Conservation (phyloP, 2,113 vertebrate genomes). For the Hemiprocne comata region DNA sequence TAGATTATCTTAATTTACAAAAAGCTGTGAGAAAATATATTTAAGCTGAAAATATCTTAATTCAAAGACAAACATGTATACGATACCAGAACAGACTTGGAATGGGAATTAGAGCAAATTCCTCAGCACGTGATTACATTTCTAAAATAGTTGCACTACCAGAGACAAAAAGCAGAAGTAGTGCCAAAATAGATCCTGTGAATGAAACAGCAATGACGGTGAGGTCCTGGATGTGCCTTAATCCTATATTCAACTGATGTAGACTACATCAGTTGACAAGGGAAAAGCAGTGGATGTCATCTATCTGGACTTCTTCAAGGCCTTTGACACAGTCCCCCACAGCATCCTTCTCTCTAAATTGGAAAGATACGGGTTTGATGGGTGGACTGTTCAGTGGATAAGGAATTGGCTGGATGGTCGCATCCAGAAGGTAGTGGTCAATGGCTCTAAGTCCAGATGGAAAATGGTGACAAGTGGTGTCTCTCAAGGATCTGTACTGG, state of each 20-base stretch:
- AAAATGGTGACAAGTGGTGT: too few relatives aligned
- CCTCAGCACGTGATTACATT: neutral
- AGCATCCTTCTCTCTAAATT: too few relatives aligned
- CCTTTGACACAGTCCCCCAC: too few relatives aligned
- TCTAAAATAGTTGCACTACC: neutral
- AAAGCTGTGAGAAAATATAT: neutral
- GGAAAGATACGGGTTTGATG: too few relatives aligned
- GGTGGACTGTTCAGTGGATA: too few relatives aligned
- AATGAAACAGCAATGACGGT: neutral
- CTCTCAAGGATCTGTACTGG: too few relatives aligned
- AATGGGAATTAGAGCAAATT: neutral
- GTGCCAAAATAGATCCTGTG: neutral
- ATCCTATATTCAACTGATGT: neutral
- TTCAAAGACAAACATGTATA: neutral
- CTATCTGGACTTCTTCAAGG: too few relatives aligned
- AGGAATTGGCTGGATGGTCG: too few relatives aligned
- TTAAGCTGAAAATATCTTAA: neutral
- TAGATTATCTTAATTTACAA: neutral
- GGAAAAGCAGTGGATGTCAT: too few relatives aligned
- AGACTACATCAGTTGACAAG: too few relatives aligned
- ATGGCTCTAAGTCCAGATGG: too few relatives aligned
- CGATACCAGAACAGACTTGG: neutral
- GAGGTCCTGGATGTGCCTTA: neutral
- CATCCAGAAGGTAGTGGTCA: too few relatives aligned
- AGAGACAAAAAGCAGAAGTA: neutral